phyloP scores from a whole-genome alignment of 1,140 invertebrate genomes.

The Bombus confusus region DNA sequence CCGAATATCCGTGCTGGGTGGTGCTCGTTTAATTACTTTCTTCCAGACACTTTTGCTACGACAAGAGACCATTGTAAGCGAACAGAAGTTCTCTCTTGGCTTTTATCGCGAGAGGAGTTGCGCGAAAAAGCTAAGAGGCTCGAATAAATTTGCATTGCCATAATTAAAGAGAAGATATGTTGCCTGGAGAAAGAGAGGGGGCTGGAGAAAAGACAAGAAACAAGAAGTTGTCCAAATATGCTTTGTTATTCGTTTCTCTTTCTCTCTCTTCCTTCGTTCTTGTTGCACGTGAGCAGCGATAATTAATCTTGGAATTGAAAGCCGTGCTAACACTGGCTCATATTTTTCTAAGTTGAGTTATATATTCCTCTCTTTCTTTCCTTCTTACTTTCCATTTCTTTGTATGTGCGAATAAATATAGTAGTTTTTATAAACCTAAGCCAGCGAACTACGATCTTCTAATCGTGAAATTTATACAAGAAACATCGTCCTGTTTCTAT shows the following conservation, averaged over 20 bases:
- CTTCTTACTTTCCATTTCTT: not conserved
- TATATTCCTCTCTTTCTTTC: not conserved
- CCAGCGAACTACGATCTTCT: not conserved
- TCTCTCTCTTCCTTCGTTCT: not conserved
- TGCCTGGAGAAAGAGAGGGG: not conserved
- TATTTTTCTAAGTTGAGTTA: not conserved
- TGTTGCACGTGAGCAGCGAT: not conserved
- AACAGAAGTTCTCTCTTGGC: not conserved
- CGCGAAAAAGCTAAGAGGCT: slow-evolving; percentile 1
- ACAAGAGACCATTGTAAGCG: not conserved
- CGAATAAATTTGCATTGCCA: slow-evolving; percentile 39
- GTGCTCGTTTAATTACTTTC: slow-evolving; percentile 14
- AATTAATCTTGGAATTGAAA: not conserved
- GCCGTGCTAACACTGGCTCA: not conserved
- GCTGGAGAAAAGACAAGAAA: too few relatives aligned
- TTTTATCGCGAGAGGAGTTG: not conserved
- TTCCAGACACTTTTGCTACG: not conserved
- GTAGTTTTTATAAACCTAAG: too few relatives aligned
- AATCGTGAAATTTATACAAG: not conserved
- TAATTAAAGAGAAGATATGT: slow-evolving; percentile 1
- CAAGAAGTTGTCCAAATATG: too few relatives aligned
- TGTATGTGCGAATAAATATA: too few relatives aligned
- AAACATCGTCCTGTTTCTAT: too few relatives aligned
- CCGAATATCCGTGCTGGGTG: not conserved
- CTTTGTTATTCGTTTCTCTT: not conserved